Base-by-base conservation (phyloP, 2,888 invertebrate genomes). In the Athalia cordata region DNA sequence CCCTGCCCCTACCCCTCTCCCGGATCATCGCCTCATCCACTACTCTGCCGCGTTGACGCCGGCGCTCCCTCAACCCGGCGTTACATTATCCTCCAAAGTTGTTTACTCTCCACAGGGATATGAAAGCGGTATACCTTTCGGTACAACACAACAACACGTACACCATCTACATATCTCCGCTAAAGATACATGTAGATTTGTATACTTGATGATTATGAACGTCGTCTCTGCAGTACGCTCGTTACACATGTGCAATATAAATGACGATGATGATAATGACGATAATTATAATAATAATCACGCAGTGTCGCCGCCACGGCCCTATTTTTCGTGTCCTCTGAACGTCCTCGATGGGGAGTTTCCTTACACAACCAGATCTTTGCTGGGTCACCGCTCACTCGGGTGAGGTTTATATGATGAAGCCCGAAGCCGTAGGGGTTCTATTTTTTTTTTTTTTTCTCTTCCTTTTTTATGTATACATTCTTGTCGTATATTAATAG, bases 31-130 rank as follows among this genome's bases (percentile, higher is more conserved):
- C n/a, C 9, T 11, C 50, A 50, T 62, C 61, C 61, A 9, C 62
- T 47, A 29, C 61, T 49, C 5, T 61, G 50, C 75, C 62, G 52
- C 55, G 50, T 62, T 52, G 75, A 75, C 75, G 75, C 61, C 62
- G 75, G 61, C 75, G 75, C 72, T 57, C 57, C 59, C 29, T 29
- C 50, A 13, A 45, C 75, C 47, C 62, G 13, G n/a, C n/a, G 6
- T 15, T 68, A 68, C 55, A 68, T 64, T 75, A 75, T 72, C 47
- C 45, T 72, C 61, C 75, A 64, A 75, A 75, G 75, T 75, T 75
- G 75, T 75, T 75, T 75, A 75, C 62, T 64, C 62, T 62, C 45
- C 29, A 43, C n/a, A 75, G 15, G 45, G 47, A 13, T 8, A 11
- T 7, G 13, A 49, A 68, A 55, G 52, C 68, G 45, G 57, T 50